These are phyloP conservation scores for Chouioia cunea DNA, from an alignment of 2,888 invertebrate species.

Conservation along the genomic window DNA sequence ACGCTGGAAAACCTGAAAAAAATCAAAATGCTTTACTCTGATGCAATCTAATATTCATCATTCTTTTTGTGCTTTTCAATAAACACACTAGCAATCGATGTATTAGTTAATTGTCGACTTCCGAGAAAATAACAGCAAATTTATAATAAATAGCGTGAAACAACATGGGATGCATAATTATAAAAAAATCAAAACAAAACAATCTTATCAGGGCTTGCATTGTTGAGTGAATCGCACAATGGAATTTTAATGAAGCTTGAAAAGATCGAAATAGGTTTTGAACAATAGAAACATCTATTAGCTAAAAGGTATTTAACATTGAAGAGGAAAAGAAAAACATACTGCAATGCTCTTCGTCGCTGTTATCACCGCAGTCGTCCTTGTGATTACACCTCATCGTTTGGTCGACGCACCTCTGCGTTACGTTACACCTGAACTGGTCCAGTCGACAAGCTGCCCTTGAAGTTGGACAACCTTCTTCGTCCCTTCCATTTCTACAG, in stretches of 20 bases:
- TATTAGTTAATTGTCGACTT: background rate
- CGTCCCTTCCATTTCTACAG: slow-evolving; percentile 87
- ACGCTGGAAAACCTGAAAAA: slow-evolving; percentile 87
- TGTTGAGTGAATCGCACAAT: background rate
- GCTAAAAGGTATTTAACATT: background rate
- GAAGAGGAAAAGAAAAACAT: slow-evolving; percentile 66
- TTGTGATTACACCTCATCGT: slow-evolving; percentile 86
- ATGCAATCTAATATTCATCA: too few relatives aligned
- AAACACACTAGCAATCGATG: background rate
- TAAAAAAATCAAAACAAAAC: background rate
- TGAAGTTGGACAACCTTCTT: slow-evolving; percentile 78
- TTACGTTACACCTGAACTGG: slow-evolving; percentile 87
- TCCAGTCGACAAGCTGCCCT: slow-evolving; percentile 79
- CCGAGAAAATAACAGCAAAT: too few relatives aligned
- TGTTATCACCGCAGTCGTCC: slow-evolving; percentile 91
- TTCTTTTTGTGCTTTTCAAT: too few relatives aligned
- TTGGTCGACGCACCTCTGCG: slow-evolving; percentile 84
- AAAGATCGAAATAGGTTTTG: background rate
- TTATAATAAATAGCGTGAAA: too few relatives aligned
- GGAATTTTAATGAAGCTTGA: too few relatives aligned
- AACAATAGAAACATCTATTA: background rate
- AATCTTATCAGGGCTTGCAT: background rate
- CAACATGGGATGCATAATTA: too few relatives aligned
- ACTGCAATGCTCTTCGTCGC: slow-evolving; percentile 93
- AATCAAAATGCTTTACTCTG: background rate